phyloP scores from a whole-genome alignment of 2,888 invertebrate genomes.

The Nemotelus nigrinus region DNA sequence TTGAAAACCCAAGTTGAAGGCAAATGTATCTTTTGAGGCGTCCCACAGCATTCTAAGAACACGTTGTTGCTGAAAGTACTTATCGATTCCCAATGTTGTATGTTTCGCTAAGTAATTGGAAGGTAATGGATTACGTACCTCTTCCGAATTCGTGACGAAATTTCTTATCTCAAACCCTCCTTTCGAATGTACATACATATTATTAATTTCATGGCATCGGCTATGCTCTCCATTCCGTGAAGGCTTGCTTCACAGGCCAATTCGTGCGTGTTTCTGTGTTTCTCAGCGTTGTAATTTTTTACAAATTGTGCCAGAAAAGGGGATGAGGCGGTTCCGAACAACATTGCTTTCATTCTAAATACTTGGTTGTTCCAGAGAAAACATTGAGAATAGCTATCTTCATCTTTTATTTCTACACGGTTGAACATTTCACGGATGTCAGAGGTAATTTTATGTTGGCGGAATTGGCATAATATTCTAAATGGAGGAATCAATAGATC shows the following conservation, averaged over 20 bases:
- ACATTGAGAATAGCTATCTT: neutral
- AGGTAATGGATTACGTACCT: too few relatives aligned
- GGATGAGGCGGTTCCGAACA: neutral
- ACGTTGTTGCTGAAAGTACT: too few relatives aligned
- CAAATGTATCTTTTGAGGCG: too few relatives aligned
- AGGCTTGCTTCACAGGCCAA: neutral
- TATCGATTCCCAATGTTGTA: too few relatives aligned
- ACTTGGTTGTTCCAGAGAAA: conserved; percentile 2
- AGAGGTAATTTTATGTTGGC: neutral
- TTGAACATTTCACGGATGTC: conserved; percentile 5
- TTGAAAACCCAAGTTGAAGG: too few relatives aligned
- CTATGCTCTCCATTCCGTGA: neutral
- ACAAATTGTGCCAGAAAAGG: neutral
- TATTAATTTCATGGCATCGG: neutral
- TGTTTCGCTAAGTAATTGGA: too few relatives aligned
- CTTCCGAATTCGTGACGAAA: too few relatives aligned
- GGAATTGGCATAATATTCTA: neutral
- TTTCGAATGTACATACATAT: neutral
- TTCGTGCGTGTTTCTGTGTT: neutral
- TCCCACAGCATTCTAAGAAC: too few relatives aligned
- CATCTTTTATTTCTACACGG: neutral
- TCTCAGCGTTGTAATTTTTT: neutral
- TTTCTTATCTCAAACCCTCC: too few relatives aligned
- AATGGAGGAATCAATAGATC: neutral
- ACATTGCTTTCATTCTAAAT: conserved; percentile 11